Percentiles rank a stretch among this genome's conserved stretches.
Evolutionary conservation across 2,797 vertebrate species (phyloP).

Genomic region (Meriones psammophilus): DNA sequence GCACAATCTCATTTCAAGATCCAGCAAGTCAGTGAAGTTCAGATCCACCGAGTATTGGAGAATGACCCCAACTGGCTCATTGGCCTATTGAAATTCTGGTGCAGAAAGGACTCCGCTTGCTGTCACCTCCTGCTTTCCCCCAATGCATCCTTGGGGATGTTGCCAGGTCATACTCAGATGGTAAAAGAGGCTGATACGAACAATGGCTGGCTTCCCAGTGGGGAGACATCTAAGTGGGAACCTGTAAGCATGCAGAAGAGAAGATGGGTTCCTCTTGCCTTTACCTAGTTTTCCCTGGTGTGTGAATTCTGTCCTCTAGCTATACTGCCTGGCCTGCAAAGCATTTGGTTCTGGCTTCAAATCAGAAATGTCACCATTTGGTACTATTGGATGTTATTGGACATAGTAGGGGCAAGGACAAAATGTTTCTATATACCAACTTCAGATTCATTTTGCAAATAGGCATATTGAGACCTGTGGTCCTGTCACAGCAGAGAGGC

Average conservation of each 20-base stretch:
- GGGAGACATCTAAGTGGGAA: constrained; percentile 2
- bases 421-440: neutral
- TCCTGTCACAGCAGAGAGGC: neutral
- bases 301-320: neutral
- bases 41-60: constrained; percentile 34
- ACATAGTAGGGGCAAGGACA: neutral
- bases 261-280: constrained; percentile 2
- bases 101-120: constrained; percentile 30
- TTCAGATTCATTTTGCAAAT: constrained; percentile 1
- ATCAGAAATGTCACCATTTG: constrained; percentile 27
- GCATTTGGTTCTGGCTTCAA: constrained; percentile 58
- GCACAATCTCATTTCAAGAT: constrained; percentile 59
- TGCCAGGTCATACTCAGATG: neutral
- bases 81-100: constrained; percentile 38
- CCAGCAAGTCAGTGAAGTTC: constrained; percentile 13
- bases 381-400: neutral
- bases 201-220: neutral
- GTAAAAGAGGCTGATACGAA: constrained; percentile 31
- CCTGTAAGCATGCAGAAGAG: neutral
- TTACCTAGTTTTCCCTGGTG: neutral
- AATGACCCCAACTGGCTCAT: neutral
- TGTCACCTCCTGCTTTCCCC: neutral
- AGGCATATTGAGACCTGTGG: neutral
- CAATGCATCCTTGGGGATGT: neutral
- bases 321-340: neutral